Base-by-base conservation (phyloP, 2,888 invertebrate genomes). In the Hypolimnas misippus region DNA sequence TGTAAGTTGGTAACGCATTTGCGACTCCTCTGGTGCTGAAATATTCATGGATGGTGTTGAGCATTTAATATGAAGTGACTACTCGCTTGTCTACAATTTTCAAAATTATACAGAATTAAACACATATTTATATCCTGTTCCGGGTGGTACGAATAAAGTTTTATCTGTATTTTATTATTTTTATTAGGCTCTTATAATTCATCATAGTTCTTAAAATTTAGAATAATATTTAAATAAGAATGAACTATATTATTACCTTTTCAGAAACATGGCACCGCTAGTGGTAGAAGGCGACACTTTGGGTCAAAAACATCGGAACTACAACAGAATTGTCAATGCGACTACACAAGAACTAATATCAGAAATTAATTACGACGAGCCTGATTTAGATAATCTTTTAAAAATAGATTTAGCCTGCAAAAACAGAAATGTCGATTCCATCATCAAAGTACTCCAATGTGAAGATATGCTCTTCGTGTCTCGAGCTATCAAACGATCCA, bases 391-490 rank as follows among this genome's bases (percentile, higher is more conserved):
- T 38, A 83, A 83, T 59, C 69, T 87, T 46, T 69, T 83, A 31
- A 84, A 83, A 72, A 86, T 89, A 60, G 87, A 88, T 67, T 52
- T 84, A 54, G 87, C 87, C 0, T 70, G 79, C 65, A 67, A 75
- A 6, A 76, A 76, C 21, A 82, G 71, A 68, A 68, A 87, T 71
- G 71, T 86, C 1, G 73, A 82, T 16, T 87, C 79, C 55, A 74
- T 88, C 63, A 67, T 89, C 10, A 73, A 76, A 31, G 76, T 83
- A 42, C 69, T 88, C 0, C 83, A 86, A 66, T 74, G 75, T 59
- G 74, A 80, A 29, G 87, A 89, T 62, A 79, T 84, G 76, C 68
- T 89, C 35, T 86, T 84, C 63, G 81, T 83, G 2, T 79, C 87
- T 6, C 78, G 81, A 70, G 87, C 81, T 14, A 79, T 89, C 44